Evolutionary conservation across 2,888 invertebrate species (phyloP).

Genomic region (Rhagium mordax): DNA sequence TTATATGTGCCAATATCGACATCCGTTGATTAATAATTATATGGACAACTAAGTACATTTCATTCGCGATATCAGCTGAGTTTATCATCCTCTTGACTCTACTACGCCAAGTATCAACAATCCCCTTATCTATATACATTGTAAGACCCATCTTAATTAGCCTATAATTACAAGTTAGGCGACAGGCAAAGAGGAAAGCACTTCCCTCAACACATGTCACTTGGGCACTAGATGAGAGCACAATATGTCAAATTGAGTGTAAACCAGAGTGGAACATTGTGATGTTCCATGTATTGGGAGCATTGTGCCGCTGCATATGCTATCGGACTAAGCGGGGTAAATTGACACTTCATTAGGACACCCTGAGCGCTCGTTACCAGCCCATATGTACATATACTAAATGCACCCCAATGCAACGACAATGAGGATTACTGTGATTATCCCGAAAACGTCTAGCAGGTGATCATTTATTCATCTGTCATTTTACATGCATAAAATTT

Average conservation of each 20-base stretch:
- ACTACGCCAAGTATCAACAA: conserved; percentile 25
- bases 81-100: neutral
- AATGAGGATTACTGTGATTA: conserved; percentile 56
- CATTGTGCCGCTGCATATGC: conserved; percentile 61
- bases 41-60: neutral
- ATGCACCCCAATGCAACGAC: conserved; percentile 47
- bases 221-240: conserved; percentile 44
- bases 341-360: conserved; percentile 70
- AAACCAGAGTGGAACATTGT: conserved; percentile 58
- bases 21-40: neutral
- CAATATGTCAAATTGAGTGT: conserved; percentile 71
- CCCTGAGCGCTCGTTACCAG: conserved; percentile 64
- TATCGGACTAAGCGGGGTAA: conserved; percentile 63
- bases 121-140: conserved; percentile 38
- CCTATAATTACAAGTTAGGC: conserved; percentile 51
- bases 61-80: neutral
- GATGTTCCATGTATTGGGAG: conserved; percentile 19
- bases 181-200: conserved; percentile 39
- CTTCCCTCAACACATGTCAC: conserved; percentile 51
- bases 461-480: conserved; percentile 42
- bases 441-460: conserved; percentile 59
- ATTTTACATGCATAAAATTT: neutral
- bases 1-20: too few relatives aligned
- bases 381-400: conserved; percentile 63
- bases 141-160: conserved; percentile 49